These are phyloP conservation scores for Metalampra italica DNA, from an alignment of 2,888 invertebrate genomes.

Conservation along the genomic window DNA sequence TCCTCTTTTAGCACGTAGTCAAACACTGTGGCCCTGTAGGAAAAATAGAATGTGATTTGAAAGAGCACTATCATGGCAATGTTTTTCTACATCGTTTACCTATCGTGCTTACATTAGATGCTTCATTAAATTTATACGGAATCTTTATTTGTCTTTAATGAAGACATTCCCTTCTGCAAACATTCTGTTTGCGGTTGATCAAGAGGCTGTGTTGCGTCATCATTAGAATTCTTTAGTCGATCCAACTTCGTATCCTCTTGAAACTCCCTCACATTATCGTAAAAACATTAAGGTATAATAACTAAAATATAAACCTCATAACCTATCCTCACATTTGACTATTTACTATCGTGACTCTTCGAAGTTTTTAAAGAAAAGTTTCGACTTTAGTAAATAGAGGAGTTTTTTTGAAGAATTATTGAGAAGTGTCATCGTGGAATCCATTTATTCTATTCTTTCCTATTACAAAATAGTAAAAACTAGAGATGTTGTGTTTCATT, in stretches of 20 bases:
- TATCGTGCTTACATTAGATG: conserved; percentile 47
- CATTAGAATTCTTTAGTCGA: background rate
- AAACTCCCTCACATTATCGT: too few species aligned
- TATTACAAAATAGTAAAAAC: too few species aligned
- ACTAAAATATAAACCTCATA: too few species aligned
- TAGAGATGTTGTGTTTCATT: too few species aligned
- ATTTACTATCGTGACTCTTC: too few species aligned
- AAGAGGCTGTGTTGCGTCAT: background rate
- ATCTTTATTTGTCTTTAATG: conserved; percentile 39
- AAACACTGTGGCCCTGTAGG: conserved; percentile 16
- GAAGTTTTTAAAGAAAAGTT: background rate
- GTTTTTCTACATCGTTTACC: conserved; percentile 47
- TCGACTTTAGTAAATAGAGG: too few species aligned
- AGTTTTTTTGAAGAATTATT: too few species aligned
- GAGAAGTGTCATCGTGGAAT: too few species aligned
- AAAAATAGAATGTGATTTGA: conserved; percentile 35
- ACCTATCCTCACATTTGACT: too few species aligned
- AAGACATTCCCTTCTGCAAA: conserved; percentile 28
- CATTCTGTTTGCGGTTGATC: conserved; percentile 13
- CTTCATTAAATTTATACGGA: conserved; percentile 58
- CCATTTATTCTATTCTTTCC: too few species aligned
- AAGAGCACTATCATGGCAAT: conserved; percentile 39
- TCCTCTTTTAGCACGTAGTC: conserved; percentile 17
- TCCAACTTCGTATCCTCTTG: too few species aligned
- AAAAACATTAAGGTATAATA: too few species aligned